These are phyloP conservation scores for Lytechinus variegatus DNA, from an alignment of 35 echinoderm and acorn worm species.

Conservation along the genomic window DNA sequence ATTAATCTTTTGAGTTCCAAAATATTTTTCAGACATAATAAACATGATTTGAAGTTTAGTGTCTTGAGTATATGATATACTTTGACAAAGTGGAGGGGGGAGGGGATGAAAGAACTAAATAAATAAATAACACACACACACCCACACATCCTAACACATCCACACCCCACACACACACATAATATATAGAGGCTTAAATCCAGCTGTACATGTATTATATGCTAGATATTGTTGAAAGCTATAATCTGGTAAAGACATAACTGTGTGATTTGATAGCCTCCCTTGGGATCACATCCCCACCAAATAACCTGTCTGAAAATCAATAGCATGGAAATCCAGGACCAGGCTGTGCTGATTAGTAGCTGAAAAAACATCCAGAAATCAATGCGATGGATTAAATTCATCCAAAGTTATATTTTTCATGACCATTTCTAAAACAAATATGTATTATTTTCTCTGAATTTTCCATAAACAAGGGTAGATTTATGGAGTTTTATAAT, in stretches of 20 bases:
- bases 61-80: neutral
- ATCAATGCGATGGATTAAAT: neutral
- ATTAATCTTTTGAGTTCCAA: neutral
- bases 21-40: neutral
- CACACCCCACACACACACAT: neutral
- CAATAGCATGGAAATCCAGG: neutral
- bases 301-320: neutral
- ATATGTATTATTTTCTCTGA: neutral
- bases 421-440: neutral
- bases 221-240: neutral
- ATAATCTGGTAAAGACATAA: neutral
- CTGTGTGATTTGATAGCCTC: neutral
- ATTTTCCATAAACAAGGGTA: neutral
- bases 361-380: neutral
- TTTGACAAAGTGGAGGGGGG: neutral
- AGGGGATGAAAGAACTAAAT: no score
- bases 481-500: neutral
- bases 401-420: neutral
- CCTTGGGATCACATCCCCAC: neutral
- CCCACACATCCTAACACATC: no score
- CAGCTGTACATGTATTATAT: neutral
- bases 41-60: neutral
- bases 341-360: neutral
- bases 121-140: no score
- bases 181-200: neutral